phyloP scores from a whole-genome alignment of 2,113 vertebrate genomes.

The Haemorhous mexicanus region DNA sequence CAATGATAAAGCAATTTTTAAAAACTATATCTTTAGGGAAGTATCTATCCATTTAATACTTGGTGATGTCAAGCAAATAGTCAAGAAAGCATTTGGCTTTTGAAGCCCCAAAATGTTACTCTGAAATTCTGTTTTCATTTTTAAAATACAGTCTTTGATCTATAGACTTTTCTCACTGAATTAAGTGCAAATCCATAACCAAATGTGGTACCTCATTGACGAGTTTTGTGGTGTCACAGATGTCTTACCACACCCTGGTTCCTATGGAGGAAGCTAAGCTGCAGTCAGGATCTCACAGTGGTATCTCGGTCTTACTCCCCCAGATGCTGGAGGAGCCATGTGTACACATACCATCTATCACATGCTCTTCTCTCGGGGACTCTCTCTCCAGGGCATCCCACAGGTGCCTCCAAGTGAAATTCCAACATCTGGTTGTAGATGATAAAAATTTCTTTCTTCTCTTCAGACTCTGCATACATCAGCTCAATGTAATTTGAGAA shows the following conservation, averaged over 20 bases:
- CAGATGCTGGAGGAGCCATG: not conserved
- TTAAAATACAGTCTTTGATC: not conserved
- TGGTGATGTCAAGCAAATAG: not conserved
- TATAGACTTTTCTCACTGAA: not conserved
- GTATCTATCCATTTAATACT: not conserved
- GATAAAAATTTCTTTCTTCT: not conserved
- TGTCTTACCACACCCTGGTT: not conserved
- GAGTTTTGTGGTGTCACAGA: not conserved
- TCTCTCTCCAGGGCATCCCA: not conserved
- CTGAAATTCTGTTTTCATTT: not conserved
- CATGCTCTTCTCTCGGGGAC: fast-evolving
- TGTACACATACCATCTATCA: fast-evolving
- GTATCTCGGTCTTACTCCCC: not conserved
- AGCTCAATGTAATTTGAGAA: not conserved
- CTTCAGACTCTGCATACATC: not conserved
- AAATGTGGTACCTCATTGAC: not conserved
- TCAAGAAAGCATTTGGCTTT: not conserved
- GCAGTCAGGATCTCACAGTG: fast-evolving
- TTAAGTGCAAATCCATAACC: not conserved
- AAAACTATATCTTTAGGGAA: not conserved
- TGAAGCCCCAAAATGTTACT: not conserved
- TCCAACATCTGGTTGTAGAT: not conserved
- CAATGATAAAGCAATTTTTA: fast-evolving
- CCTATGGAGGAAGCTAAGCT: not conserved
- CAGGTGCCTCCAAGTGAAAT: not conserved